Percentiles rank a stretch among this genome's conserved stretches.
These are phyloP conservation scores for Dolichopus griseipennis DNA, from an alignment of 2,888 invertebrate species.

Conservation along the genomic window DNA sequence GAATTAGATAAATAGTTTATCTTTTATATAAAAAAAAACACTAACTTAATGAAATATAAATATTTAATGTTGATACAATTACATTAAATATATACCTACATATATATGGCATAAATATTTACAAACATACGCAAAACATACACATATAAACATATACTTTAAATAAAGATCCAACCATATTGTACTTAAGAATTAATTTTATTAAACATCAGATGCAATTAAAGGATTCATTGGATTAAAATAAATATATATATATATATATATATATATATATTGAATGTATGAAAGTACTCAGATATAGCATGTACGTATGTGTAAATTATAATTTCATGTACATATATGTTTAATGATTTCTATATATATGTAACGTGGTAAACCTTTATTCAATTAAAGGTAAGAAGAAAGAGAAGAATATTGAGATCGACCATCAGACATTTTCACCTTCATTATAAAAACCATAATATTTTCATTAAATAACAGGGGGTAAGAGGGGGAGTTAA, in stretches of 20 bases:
- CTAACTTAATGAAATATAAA: neutral
- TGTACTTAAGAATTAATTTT: neutral
- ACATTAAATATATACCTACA: neutral
- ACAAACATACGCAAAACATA: neutral
- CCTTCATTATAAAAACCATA: no score
- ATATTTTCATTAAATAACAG: no score
- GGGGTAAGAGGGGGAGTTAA: neutral
- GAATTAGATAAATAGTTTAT: neutral
- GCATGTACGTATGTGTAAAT: no score
- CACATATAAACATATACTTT: neutral
- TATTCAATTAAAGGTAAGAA: no score
- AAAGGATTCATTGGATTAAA: constrained; percentile 4
- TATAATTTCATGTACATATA: no score
- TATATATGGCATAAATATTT: neutral
- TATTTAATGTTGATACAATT: neutral
- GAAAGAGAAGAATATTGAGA: neutral
- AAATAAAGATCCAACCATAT: no score
- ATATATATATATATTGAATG: no score
- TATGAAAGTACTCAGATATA: no score
- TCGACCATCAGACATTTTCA: neutral
- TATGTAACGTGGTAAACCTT: no score
- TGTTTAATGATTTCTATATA: no score
- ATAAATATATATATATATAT: neutral
- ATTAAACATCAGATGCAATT: neutral
- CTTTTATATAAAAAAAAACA: neutral